Base-by-base conservation (phyloP, 1,140 invertebrate genomes). In the Schmidtea mediterranea region DNA sequence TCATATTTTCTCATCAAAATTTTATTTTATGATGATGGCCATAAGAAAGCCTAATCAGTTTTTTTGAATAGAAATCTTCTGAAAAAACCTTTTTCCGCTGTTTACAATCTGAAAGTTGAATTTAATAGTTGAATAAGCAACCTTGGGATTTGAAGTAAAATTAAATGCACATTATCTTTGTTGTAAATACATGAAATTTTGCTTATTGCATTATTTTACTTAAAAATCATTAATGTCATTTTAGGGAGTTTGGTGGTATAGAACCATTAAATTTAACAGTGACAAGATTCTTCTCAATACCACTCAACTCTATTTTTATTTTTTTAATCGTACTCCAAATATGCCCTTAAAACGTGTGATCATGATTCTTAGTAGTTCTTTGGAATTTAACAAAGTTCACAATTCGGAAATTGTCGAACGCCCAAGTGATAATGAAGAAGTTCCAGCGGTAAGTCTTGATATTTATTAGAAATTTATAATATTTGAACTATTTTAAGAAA, bases 221-320 rank as follows among this genome's bases (percentile, higher is more conserved):
- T 23, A 37, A 37, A 12, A 47, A 9, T 32, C 26, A 32, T 47
- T 45, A 19, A 8, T 36, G 40, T 57, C 22, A 16, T 55, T 57
- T 24, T 56, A 72, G 70, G 87, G 87, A 41, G 80, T 81, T 56
- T 97, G 92, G 90, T 98, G 92, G 92, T 90, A 94, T 64, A 75
- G 79, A 51, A 90, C 84, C 43, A 94, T 94, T 53, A 77, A 84
- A 58, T 97, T 83, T 64, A 86, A 82, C 54, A 82, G 82, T 54
- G 84, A 89, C 62, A 79, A 87, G 72, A 86, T 97, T 12, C 68
- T 97, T 8, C 62, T 97, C 16, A 81, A 89, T 59, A 97, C 90
- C 16, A 83, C 84, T 1, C 76, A 87, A 61, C 74, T 95, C 62
- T 97, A 92, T 66, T 87, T 80, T 59, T 82, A 78, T 58, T 94